Evolutionary conservation across 2,888 invertebrate species (phyloP).

Genomic region (Raillietiella orientalis): DNA sequence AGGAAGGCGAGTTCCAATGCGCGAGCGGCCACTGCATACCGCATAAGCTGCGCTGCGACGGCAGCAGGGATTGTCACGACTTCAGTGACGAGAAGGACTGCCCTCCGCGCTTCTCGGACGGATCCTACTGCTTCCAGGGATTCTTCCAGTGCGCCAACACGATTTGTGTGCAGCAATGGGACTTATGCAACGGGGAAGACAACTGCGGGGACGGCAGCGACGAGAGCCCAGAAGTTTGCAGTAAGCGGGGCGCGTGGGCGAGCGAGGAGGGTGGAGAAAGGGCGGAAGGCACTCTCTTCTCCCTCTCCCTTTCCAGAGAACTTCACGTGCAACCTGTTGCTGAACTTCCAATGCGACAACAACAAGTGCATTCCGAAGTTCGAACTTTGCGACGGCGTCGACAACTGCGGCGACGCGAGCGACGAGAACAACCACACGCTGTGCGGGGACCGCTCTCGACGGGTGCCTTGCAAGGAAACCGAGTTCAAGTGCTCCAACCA

Average conservation of each 20-base stretch:
- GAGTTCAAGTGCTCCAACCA: slow-evolving; percentile 69
- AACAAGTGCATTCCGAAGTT: slow-evolving; percentile 38
- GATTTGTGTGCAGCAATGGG: slow-evolving; percentile 56
- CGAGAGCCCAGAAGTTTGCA: slow-evolving; percentile 40
- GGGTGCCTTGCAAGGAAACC: slow-evolving; percentile 15
- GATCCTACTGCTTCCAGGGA: slow-evolving; percentile 56
- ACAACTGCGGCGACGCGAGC: slow-evolving; percentile 77
- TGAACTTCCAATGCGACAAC: slow-evolving; percentile 64
- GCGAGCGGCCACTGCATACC: slow-evolving; percentile 74
- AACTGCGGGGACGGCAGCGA: slow-evolving; percentile 78
- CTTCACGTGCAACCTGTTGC: slow-evolving; percentile 48
- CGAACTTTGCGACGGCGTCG: slow-evolving; percentile 43
- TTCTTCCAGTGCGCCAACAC: slow-evolving; percentile 76
- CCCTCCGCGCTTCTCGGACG: slow-evolving; percentile 54
- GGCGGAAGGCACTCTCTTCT: too few relatives aligned
- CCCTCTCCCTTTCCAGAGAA: slow-evolving; percentile 21
- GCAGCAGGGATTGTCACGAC: slow-evolving; percentile 58
- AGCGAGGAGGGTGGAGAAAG: too few relatives aligned
- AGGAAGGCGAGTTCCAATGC: slow-evolving; percentile 66
- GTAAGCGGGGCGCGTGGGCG: too few relatives aligned
- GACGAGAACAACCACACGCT: slow-evolving; percentile 84
- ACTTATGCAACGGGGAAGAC: slow-evolving; percentile 63
- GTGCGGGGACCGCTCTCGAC: slow-evolving; percentile 36
- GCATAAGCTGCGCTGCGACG: slow-evolving; percentile 55
- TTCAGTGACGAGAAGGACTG: slow-evolving; percentile 68